phyloP scores from a whole-genome alignment of 92 coral and sea anemone genomes.

The Heliopora coerulea region DNA sequence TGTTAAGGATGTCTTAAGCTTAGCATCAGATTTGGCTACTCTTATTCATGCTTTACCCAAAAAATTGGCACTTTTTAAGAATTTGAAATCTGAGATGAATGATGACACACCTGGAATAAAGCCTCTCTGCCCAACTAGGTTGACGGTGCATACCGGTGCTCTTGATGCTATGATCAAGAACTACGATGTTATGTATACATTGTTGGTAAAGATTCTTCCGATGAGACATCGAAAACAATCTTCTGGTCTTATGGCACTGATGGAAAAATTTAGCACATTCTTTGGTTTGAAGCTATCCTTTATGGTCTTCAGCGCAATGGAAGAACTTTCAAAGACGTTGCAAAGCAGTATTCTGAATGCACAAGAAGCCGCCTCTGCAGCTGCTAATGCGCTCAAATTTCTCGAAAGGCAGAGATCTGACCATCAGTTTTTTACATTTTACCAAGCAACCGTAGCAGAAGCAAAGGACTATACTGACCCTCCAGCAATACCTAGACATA shows the following conservation, averaged over 20 bases:
- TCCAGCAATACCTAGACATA: conserved; percentile 41
- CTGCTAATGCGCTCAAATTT: conserved; percentile 2
- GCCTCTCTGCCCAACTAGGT: conserved; percentile 41
- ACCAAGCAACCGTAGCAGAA: not conserved
- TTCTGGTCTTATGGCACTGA: conserved; percentile 1
- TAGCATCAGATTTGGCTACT: not conserved
- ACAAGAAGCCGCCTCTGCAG: conserved; percentile 47
- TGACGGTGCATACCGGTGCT: conserved; percentile 31
- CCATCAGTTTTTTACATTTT: not conserved
- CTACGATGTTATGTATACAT: not conserved
- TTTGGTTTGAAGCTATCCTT: not conserved
- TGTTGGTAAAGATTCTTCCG: not conserved
- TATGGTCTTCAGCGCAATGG: conserved; percentile 25
- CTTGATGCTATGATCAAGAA: conserved; percentile 17
- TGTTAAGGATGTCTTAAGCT: conserved; percentile 2
- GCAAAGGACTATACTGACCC: conserved; percentile 20
- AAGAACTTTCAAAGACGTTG: conserved; percentile 10
- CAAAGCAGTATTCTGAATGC: conserved; percentile 26
- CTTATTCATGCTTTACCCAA: conserved; percentile 14
- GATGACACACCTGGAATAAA: conserved; percentile 1
- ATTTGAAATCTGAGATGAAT: conserved; percentile 1
- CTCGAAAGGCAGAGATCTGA: conserved; percentile 18
- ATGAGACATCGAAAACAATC: not conserved
- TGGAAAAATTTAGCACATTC: not conserved
- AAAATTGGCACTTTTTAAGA: conserved; percentile 1